Conservation (phyloP, 2,113 vertebrate genomes). For the Melanocharis versteri region DNA sequence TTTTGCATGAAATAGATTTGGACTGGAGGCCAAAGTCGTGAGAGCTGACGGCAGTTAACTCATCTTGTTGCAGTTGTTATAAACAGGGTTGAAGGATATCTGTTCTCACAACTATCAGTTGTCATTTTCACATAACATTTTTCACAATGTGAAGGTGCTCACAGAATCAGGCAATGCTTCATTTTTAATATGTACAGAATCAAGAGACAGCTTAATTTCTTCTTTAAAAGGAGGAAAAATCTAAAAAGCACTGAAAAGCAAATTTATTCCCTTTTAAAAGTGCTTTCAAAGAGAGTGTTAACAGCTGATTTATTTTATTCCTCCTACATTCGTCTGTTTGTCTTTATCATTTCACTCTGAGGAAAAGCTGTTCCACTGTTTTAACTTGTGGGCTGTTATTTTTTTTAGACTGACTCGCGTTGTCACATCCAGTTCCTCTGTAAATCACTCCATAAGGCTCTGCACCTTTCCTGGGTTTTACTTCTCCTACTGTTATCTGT, state of each 20-base stretch:
- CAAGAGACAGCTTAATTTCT: not conserved
- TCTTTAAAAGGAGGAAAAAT: not conserved
- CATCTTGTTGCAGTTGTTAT: not conserved
- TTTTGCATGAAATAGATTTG: not conserved
- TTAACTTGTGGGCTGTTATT: constrained; percentile 1
- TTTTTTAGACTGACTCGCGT: not conserved
- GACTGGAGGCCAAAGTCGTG: not conserved
- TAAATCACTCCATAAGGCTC: not conserved
- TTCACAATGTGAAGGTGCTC: not conserved
- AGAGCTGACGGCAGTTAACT: not conserved
- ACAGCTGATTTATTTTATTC: constrained; percentile 41
- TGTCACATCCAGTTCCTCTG: not conserved
- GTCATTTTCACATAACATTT: not conserved
- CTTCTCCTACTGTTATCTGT: not conserved
- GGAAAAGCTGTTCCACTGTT: constrained; percentile 29
- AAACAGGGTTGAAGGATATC: not conserved
- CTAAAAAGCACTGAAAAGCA: not conserved
- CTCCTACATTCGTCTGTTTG: constrained; percentile 69
- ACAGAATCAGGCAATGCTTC: not conserved
- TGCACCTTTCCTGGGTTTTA: not conserved
- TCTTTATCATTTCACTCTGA: constrained; percentile 47
- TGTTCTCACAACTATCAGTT: not conserved
- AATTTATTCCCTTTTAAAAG: constrained; percentile 52
- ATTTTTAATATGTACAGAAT: not conserved
- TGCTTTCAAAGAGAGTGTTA: constrained; percentile 22